These are phyloP conservation scores for Beroe ovata DNA, from an alignment of 37 sponge, comb jelly and placozoan genomes.

Conservation along the genomic window DNA sequence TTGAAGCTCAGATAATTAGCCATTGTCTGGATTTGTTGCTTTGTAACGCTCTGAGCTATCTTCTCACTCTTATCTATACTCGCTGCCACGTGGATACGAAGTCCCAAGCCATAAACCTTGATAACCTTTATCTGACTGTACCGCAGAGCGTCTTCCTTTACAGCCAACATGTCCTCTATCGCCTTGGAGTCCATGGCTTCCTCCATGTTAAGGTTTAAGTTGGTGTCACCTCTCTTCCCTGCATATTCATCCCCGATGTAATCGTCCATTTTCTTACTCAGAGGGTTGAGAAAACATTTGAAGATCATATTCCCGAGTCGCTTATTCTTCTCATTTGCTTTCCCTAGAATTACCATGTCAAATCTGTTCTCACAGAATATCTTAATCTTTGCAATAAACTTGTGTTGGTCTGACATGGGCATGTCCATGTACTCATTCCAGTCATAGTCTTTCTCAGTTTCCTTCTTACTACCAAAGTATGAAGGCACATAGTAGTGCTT, in stretches of 20 bases:
- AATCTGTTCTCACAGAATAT: slow-evolving; percentile 27
- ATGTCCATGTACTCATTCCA: slow-evolving; percentile 40
- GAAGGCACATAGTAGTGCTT: slow-evolving; percentile 16
- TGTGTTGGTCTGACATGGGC: slow-evolving; percentile 60
- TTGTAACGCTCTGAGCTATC: background rate
- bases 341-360: slow-evolving; percentile 39
- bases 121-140: slow-evolving; percentile 7
- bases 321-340: background rate
- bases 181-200: background rate
- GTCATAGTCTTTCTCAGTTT: slow-evolving; percentile 21
- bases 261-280: slow-evolving; percentile 40
- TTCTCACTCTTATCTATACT: slow-evolving; percentile 35
- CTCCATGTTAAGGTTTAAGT: background rate
- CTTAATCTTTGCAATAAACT: slow-evolving; percentile 35
- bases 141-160: slow-evolving; percentile 33
- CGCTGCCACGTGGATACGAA: slow-evolving; percentile 18
- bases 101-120: slow-evolving; percentile 44
- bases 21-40: slow-evolving; percentile 37
- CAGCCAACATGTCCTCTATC: slow-evolving; percentile 26
- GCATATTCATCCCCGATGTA: background rate
- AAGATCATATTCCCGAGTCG: slow-evolving; percentile 6
- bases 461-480: slow-evolving; percentile 8
- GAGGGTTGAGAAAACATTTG: slow-evolving; percentile 50
- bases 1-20: slow-evolving; percentile 56
- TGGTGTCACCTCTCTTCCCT: background rate